Evolutionary conservation across 2,113 vertebrate species (phyloP).

Genomic region (Anseranas semipalmata): DNA sequence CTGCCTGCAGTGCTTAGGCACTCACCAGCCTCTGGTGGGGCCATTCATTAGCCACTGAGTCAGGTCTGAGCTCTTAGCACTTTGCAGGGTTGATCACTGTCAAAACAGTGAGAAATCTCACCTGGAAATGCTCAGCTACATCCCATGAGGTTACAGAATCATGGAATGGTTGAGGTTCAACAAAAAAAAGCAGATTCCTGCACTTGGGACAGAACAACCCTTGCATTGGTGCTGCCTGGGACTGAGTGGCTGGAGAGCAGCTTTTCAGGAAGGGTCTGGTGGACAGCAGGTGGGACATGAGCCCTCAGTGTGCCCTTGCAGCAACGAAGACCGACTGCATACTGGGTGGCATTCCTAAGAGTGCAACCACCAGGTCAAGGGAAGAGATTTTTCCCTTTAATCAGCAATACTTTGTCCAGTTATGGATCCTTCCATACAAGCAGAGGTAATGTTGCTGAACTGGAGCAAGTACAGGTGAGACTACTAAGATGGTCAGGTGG

Average conservation of each 20-base stretch:
- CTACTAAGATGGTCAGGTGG: neutral
- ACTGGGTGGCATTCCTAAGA: neutral
- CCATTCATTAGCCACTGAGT: neutral
- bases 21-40: neutral
- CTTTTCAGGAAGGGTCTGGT: neutral
- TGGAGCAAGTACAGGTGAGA: neutral
- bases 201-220: neutral
- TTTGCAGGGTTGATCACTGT: neutral
- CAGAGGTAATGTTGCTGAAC: neutral
- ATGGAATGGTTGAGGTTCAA: neutral
- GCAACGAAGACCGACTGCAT: neutral
- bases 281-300: rapidly evolving
- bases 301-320: rapidly evolving
- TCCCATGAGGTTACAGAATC: neutral
- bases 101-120: neutral
- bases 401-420: neutral
- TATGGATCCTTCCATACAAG: too few species aligned
- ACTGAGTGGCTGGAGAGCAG: neutral
- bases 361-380: neutral
- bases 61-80: neutral
- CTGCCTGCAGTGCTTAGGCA: neutral
- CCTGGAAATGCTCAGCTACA: neutral
- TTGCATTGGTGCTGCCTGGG: neutral
- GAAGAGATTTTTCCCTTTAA: neutral
- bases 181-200: neutral